Percentiles rank a stretch among this genome's conserved stretches.
phyloP scores from a whole-genome alignment of 2,113 vertebrate genomes.

The Gobio gobio region DNA sequence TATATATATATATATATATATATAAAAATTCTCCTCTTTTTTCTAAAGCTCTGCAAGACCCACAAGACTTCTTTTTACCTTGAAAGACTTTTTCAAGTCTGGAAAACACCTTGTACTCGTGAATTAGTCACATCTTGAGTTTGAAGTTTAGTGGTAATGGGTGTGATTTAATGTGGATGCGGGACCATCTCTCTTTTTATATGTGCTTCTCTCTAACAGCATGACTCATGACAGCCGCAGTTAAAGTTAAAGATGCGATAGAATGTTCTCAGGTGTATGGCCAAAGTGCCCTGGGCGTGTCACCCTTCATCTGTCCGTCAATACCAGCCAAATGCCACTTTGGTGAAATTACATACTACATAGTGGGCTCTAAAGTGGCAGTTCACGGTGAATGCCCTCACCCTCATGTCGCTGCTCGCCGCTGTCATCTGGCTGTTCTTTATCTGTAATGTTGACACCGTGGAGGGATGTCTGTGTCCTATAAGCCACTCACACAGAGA shows the following conservation, averaged over 20 bases:
- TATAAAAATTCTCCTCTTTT: too few relatives aligned
- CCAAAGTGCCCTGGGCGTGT: constrained; percentile 33
- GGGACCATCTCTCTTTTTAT: constrained; percentile 6
- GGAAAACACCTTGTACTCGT: neutral
- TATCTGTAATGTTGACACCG: neutral
- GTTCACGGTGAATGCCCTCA: neutral
- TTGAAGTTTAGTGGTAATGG: neutral
- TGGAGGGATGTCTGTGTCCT: neutral
- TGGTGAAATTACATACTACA: constrained; percentile 45
- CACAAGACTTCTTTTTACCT: neutral
- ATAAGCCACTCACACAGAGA: neutral
- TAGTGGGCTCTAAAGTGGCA: constrained; percentile 1
- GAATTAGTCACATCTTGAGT: constrained; percentile 33
- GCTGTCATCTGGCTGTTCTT: too few relatives aligned
- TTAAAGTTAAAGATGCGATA: constrained; percentile 37
- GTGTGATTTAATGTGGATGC: neutral
- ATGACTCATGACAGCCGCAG: constrained; percentile 34
- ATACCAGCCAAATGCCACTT: constrained; percentile 6
- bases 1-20: too few relatives aligned
- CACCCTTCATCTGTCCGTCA: constrained; percentile 51
- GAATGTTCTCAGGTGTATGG: constrained; percentile 34
- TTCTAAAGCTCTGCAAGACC: neutral
- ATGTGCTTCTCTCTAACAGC: neutral
- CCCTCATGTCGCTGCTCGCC: neutral
- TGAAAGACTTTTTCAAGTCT: neutral